These are phyloP conservation scores for Folsomia candida DNA, from an alignment of 2,888 invertebrate genomes.

Conservation along the genomic window DNA sequence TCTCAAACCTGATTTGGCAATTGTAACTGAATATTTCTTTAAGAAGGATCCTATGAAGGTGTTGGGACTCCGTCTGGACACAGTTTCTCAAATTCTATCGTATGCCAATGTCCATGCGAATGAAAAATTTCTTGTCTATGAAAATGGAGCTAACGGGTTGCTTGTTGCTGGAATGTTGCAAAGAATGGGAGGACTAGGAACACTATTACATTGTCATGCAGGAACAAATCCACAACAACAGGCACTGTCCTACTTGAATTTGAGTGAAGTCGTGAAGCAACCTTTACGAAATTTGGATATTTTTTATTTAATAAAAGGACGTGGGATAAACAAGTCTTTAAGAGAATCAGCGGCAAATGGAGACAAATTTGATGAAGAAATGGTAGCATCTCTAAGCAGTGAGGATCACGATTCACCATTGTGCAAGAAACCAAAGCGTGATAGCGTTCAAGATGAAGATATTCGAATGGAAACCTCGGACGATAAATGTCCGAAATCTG, in stretches of 20 bases:
- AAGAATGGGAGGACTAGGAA: constrained; percentile 61
- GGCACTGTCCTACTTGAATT: constrained; percentile 76
- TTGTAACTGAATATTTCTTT: constrained; percentile 82
- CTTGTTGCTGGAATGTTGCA: constrained; percentile 78
- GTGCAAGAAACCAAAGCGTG: constrained; percentile 31
- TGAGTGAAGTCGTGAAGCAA: constrained; percentile 66
- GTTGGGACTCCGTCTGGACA: constrained; percentile 60
- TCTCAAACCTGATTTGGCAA: constrained; percentile 73
- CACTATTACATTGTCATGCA: constrained; percentile 72
- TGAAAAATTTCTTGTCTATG: constrained; percentile 75
- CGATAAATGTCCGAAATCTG: constrained; percentile 18
- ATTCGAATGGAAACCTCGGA: constrained; percentile 32
- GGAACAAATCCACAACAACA: constrained; percentile 74
- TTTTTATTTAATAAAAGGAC: constrained; percentile 60
- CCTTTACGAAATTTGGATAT: constrained; percentile 74
- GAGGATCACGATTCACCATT: constrained; percentile 16
- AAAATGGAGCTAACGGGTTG: constrained; percentile 77
- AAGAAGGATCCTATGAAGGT: constrained; percentile 73
- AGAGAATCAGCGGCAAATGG: constrained; percentile 32
- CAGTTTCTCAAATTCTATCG: constrained; percentile 81
- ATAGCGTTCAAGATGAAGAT: constrained; percentile 10
- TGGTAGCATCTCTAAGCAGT: neutral
- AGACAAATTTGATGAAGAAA: neutral
- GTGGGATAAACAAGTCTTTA: constrained; percentile 19
- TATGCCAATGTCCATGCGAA: constrained; percentile 75